Evolutionary conservation across 2,113 vertebrate genomes (phyloP), one percentile per base, ranked within the genome.

Genomic region (Tapirus terrestris): DNA sequence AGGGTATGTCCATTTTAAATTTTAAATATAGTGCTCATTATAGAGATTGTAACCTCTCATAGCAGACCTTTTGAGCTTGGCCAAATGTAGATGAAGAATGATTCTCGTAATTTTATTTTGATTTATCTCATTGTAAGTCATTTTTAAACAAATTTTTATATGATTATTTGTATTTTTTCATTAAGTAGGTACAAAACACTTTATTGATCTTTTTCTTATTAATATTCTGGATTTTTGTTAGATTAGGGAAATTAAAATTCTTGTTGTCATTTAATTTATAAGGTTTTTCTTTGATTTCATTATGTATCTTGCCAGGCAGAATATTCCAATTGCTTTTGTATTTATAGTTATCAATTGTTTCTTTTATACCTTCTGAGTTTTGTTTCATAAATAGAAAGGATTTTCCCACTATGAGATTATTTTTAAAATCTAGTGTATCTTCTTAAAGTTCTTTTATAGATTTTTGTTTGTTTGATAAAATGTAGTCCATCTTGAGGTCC

Each of bases 401-500:
- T n/a, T 81, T 95, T 72, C 29, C 45, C 5, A 17, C 12, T 56
- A n/a, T 82, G 29, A 79, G 21, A 48, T 72, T 67, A 72, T 92
- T 80, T 79, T 58, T 29, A 23, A 79, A 65, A 79, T 86, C 25
- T 77, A 36, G 13, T 48, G 48, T 72, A 23, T 33, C 6, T 82
- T 79, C 6, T 73, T 56, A 56, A 27, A 58, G 3, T 53, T 5
- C 25, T 81, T 68, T 63, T 80, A 89, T 48, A 70, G 51, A 31
- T 70, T 73, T 92, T 58, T 75, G 29, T 63, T 93, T 89, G 77
- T 94, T 96, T 94, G 11, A 73, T 75, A 90, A 82, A 48, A 86
- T 70, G 9, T 82, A 13, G 27, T 63, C 5, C 3, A 82, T 33
- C 13, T 63, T 77, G 43, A 53, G 18, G 23, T 91, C 53, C 39